Percentiles rank a stretch among this genome's conserved stretches.
These are phyloP conservation scores for Scopus umbretta DNA, from an alignment of 2,113 vertebrate species.

Conservation along the genomic window DNA sequence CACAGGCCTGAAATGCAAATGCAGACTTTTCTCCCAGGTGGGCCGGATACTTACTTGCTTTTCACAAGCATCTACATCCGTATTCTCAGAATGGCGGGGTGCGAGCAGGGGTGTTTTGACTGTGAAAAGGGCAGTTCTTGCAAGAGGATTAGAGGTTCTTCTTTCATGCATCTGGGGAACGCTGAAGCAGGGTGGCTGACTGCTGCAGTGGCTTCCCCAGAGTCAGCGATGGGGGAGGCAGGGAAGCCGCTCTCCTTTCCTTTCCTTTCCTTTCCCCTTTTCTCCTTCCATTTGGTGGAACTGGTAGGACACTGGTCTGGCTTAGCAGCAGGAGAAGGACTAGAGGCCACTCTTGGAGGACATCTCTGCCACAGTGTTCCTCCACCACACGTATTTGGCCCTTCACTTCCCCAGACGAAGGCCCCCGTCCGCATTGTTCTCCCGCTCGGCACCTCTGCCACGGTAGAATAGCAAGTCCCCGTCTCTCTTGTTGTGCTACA, in stretches of 20 bases:
- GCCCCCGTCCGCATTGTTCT: accelerated
- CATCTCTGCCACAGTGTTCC: neutral
- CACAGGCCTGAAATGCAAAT: neutral
- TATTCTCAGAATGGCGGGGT: neutral
- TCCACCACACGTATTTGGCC: neutral
- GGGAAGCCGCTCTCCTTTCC: neutral
- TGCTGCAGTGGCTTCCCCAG: neutral
- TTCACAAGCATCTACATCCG: neutral
- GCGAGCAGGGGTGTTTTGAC: neutral
- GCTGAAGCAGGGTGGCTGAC: neutral
- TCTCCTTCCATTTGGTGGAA: neutral
- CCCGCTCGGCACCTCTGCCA: neutral
- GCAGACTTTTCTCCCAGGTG: neutral
- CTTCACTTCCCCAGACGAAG: neutral
- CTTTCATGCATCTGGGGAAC: neutral
- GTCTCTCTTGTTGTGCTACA: neutral
- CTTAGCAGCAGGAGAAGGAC: neutral
- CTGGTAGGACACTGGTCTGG: neutral
- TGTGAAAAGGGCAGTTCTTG: neutral
- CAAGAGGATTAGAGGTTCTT: neutral
- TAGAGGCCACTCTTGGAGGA: neutral
- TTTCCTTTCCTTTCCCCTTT: neutral
- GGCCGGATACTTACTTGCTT: neutral
- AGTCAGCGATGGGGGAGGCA: accelerated
- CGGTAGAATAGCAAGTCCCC: neutral